Base-by-base conservation (phyloP, 2,797 vertebrate species). In the Macroramphosus scolopax region DNA sequence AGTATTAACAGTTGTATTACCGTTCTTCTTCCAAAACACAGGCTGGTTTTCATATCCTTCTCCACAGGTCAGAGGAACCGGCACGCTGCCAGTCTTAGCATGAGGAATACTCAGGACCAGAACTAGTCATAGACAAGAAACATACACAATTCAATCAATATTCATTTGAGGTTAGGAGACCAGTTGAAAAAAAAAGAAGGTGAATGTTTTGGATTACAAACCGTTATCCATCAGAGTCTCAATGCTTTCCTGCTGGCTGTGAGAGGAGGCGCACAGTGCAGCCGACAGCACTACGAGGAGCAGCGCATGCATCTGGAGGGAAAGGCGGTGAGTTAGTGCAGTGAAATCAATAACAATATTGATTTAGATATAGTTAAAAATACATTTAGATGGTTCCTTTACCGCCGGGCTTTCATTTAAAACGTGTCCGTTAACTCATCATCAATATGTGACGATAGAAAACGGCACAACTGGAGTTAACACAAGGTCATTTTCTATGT, bases 11-110 rank as follows among this genome's bases (percentile, higher is more conserved):
- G 39, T 20, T 39, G 4, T 13, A 0, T 50, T 63, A 77, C 84
- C 85, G 2, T 89, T 63, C 63, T 68, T 87, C 68, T 71, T 81
- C 90, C 90, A 90, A 28, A 72, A 55, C 42, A 91, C 74, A 6
- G 56, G 16, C 13, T 61, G 42, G 38, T 44, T 41, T 15, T 78
- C 17, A 40, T 73, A 64, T 9, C 68, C 42, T 8, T 80, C 76
- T 34, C 85, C 85, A 53, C 90, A 92, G 14, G 42, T 69, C 44
- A 92, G 53, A 9, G 36, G 11, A 5, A 91, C 81, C 4, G 18
- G 41, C 11, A 4, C 24, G 20, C 18, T 43, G n/a, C n/a, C n/a
- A 6, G 30, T 37, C 3, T 6, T 11, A 17, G 3, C 31, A 3
- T 68, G 0, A 3, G 58, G 64, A 26, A 88, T 65, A n/a, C 59